phyloP scores from a whole-genome alignment of 1,140 invertebrate genomes.

The Subanguina moxae region DNA sequence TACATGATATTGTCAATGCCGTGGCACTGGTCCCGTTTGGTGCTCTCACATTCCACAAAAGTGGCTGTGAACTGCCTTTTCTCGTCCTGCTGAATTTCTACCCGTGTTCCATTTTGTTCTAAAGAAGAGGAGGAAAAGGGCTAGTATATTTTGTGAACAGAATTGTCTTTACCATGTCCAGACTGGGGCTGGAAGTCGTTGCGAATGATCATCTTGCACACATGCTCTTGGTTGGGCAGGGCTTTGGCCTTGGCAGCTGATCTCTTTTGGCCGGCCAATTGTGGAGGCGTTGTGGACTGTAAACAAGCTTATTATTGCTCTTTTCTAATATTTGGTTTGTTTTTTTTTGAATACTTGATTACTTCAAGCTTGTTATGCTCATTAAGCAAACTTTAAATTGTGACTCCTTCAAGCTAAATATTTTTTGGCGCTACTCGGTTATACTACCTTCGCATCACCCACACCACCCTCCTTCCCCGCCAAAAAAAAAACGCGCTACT shows the following conservation, averaged over 20 bases:
- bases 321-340: no score
- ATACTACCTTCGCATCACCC: no score
- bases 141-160: not conserved
- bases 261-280: slow-evolving; percentile 11
- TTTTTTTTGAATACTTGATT: no score
- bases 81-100: slow-evolving; percentile 38
- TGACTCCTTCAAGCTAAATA: no score
- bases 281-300: no score
- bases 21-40: slow-evolving; percentile 24
- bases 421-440: no score
- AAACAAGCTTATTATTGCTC: no score
- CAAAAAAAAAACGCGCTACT: no score
- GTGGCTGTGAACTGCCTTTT: slow-evolving; percentile 30
- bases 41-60: slow-evolving; percentile 29
- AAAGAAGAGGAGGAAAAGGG: slow-evolving; percentile 1
- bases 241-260: slow-evolving; percentile 12
- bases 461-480: no score
- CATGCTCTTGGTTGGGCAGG: slow-evolving; percentile 12
- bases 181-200: slow-evolving; percentile 23
- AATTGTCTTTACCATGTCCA: slow-evolving; percentile 18
- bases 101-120: slow-evolving; percentile 38
- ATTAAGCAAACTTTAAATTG: no score
- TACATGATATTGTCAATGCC: slow-evolving; percentile 34
- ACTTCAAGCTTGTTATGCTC: no score
- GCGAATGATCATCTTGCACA: slow-evolving; percentile 23